A percentile compares a stretch with the other conserved stretches of the same genome.
phyloP scores from a whole-genome alignment of 2,888 invertebrate species.

The Scaptomyza caliginosa region DNA sequence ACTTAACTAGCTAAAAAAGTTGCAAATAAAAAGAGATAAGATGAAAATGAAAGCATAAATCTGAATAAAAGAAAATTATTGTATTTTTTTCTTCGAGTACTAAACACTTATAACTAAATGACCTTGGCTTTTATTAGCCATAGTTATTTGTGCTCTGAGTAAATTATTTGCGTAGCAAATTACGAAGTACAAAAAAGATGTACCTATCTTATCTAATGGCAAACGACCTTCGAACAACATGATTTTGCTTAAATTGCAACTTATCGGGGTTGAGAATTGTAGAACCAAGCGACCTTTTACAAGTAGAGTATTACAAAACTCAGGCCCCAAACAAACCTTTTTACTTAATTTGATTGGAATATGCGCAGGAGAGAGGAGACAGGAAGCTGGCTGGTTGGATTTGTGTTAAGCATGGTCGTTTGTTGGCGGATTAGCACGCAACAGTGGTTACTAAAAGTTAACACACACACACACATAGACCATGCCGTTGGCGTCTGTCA shows the following conservation, averaged over 20 bases:
- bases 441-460: constrained; percentile 48
- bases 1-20: not conserved
- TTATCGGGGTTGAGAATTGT: too few relatives aligned
- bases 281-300: not conserved
- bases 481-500: constrained; percentile 55
- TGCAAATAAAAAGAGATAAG: not conserved
- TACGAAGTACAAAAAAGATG: not conserved
- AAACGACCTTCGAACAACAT: not conserved
- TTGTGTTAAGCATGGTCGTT: constrained; percentile 28
- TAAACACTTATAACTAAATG: too few relatives aligned
- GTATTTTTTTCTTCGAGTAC: too few relatives aligned
- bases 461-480: constrained; percentile 16
- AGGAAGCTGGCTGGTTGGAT: constrained; percentile 15
- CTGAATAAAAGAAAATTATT: not conserved
- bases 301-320: constrained; percentile 1
- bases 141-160: constrained; percentile 6
- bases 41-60: not conserved
- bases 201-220: constrained; percentile 11
- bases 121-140: not conserved
- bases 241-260: not conserved
- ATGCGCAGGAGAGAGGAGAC: constrained; percentile 46
- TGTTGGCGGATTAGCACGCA: constrained; percentile 62
- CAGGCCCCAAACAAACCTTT: constrained; percentile 66
- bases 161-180: not conserved
- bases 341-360: constrained; percentile 79